Conservation (phyloP, 2,113 vertebrate species). For the Tyrannus savana region DNA sequence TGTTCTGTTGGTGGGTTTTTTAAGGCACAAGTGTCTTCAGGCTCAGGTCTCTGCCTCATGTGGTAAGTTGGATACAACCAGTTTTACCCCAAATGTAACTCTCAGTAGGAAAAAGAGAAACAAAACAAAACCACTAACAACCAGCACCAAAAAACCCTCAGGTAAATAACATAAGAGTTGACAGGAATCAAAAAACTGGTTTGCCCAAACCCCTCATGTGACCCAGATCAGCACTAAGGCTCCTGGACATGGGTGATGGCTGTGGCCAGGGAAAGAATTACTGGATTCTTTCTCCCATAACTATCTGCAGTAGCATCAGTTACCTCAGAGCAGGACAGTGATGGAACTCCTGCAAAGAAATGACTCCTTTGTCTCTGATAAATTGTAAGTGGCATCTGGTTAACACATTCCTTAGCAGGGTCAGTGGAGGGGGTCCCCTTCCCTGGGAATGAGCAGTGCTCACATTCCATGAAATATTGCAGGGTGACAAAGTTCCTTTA, state of each 20-base stretch:
- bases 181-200: not conserved
- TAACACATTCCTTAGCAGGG: not conserved
- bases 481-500: not conserved
- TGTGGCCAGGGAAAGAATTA: not conserved
- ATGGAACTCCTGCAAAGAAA: not conserved
- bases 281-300: not conserved
- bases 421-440: not conserved
- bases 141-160: not conserved
- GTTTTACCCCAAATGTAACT: not conserved
- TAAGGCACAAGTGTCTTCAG: not conserved
- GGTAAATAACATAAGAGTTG: not conserved
- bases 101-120: not conserved
- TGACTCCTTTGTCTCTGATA: not conserved
- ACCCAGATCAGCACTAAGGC: too few species aligned
- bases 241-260: not conserved
- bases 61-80: not conserved
- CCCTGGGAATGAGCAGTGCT: not conserved
- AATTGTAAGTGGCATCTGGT: not conserved
- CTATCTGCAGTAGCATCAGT: fast-evolving
- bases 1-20: not conserved
- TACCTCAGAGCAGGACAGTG: not conserved
- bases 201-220: not conserved
- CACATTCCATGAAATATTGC: not conserved
- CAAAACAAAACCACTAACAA: too few species aligned
- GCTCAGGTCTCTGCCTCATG: not conserved